A percentile compares a stretch with the other conserved stretches of the same genome.
Evolutionary conservation across 2,888 invertebrate genomes (phyloP).

Genomic region (Acronicta psi): DNA sequence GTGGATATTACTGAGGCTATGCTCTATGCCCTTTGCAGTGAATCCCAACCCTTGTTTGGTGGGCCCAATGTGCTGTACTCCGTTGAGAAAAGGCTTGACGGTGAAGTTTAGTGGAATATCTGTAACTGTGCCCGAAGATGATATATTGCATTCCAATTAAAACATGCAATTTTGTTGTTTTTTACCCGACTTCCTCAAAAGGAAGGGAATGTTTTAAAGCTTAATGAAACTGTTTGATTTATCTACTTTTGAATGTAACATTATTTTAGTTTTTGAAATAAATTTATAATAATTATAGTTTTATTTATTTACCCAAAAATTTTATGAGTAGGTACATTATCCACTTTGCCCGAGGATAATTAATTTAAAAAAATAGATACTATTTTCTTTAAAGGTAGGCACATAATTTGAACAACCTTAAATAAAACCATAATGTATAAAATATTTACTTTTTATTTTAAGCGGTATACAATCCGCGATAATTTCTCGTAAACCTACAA

Average conservation of each 20-base stretch:
- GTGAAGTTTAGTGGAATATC: constrained; percentile 70
- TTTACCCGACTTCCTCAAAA: background rate
- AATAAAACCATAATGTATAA: constrained; percentile 40
- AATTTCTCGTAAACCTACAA: constrained; percentile 41
- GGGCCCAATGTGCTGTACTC: constrained; percentile 77
- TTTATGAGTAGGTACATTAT: too few species aligned
- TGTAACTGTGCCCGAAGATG: constrained; percentile 65
- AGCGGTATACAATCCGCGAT: constrained; percentile 44
- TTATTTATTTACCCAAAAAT: too few species aligned
- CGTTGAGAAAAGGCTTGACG: constrained; percentile 68
- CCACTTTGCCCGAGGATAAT: too few species aligned
- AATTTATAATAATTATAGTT: too few species aligned
- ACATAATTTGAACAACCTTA: too few species aligned
- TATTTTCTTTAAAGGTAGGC: too few species aligned
- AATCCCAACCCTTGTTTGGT: constrained; percentile 63
- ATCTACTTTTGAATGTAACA: too few species aligned
- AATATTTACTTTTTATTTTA: constrained; percentile 40
- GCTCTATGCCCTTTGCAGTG: constrained; percentile 61
- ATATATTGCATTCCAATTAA: constrained; percentile 77
- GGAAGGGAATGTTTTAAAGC: too few species aligned
- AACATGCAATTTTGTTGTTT: background rate
- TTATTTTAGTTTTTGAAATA: background rate
- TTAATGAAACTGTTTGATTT: too few species aligned
- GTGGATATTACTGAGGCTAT: constrained; percentile 74
- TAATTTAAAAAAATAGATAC: too few species aligned